A percentile compares a stretch with the other conserved stretches of the same genome.
Evolutionary conservation across 2,888 invertebrate species (phyloP).

Genomic region (Scaptodrosophila latifasciaeformis): DNA sequence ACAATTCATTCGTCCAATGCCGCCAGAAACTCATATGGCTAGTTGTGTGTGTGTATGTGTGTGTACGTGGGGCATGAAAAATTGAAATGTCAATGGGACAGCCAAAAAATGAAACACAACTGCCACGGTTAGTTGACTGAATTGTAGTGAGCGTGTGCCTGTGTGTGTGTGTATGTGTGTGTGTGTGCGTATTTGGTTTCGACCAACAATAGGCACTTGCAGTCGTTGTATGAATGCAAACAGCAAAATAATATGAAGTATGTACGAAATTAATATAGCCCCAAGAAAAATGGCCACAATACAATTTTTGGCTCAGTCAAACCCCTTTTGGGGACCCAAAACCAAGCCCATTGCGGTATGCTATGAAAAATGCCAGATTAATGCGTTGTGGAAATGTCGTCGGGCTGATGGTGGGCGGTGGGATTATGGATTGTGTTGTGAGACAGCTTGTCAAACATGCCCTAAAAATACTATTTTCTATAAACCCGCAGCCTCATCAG

Average conservation of each 20-base stretch:
- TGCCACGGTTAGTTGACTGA: neutral
- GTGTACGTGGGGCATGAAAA: slow-evolving; percentile 46
- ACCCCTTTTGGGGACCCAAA: too few species aligned
- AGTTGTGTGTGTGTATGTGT: slow-evolving; percentile 18
- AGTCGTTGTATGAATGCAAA: slow-evolving; percentile 37
- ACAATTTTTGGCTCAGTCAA: too few species aligned
- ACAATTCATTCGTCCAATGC: slow-evolving; percentile 36
- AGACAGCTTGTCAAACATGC: neutral
- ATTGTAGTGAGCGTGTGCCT: neutral
- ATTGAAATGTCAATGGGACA: slow-evolving; percentile 50
- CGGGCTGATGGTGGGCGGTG: neutral
- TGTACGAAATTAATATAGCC: slow-evolving; percentile 64
- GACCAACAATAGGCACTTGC: slow-evolving; percentile 54
- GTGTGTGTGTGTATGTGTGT: slow-evolving; percentile 2
- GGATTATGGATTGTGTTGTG: too few species aligned
- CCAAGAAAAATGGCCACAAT: too few species aligned
- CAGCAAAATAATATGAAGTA: slow-evolving; percentile 63
- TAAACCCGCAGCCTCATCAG: neutral
- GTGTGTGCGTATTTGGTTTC: slow-evolving; percentile 23
- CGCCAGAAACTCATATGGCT: neutral
- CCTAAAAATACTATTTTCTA: neutral
- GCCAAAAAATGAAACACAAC: neutral
- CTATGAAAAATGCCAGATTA: slow-evolving; percentile 64
- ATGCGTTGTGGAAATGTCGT: slow-evolving; percentile 31
- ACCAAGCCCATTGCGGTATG: slow-evolving; percentile 15